phyloP scores from a whole-genome alignment of 2,888 invertebrate genomes.

The Sinotaia quadrata region DNA sequence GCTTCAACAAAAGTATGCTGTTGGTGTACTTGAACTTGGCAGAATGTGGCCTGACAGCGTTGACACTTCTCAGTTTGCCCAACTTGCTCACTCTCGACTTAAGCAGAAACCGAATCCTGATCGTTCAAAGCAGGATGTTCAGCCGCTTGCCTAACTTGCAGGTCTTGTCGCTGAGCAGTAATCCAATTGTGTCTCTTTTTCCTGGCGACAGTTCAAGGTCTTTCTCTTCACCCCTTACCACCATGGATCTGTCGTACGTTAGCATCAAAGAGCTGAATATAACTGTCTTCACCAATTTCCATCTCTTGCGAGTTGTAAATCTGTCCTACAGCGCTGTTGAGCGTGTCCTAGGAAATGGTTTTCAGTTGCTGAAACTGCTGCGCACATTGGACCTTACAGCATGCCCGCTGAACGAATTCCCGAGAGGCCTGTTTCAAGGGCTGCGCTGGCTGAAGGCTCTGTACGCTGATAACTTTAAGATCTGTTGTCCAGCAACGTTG shows the following conservation, averaged over 20 bases:
- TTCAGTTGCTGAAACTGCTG: not conserved
- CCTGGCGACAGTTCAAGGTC: too few species aligned
- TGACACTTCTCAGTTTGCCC: not conserved
- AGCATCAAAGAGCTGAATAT: not conserved
- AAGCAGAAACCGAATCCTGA: not conserved
- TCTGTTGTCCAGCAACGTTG: constrained; percentile 5
- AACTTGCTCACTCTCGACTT: constrained; percentile 3
- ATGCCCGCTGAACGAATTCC: not conserved
- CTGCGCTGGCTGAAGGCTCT: not conserved
- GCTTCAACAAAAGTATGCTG: not conserved
- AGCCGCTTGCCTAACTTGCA: not conserved
- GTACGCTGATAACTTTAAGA: constrained; percentile 2
- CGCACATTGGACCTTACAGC: not conserved
- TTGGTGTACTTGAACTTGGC: constrained; percentile 4
- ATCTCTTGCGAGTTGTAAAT: not conserved
- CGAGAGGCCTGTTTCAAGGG: not conserved
- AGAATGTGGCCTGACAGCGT: not conserved
- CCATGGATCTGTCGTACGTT: constrained; percentile 1
- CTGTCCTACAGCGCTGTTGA: not conserved
- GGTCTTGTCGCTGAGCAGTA: not conserved
- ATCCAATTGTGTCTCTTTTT: not conserved
- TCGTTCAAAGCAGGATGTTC: not conserved
- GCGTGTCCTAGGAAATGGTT: not conserved
- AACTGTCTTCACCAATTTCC: not conserved
- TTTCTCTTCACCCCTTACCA: not conserved